Percentiles rank a stretch among this genome's conserved stretches.
Conservation (phyloP, 1,140 invertebrate species). For the Sitobion miscanthi region DNA sequence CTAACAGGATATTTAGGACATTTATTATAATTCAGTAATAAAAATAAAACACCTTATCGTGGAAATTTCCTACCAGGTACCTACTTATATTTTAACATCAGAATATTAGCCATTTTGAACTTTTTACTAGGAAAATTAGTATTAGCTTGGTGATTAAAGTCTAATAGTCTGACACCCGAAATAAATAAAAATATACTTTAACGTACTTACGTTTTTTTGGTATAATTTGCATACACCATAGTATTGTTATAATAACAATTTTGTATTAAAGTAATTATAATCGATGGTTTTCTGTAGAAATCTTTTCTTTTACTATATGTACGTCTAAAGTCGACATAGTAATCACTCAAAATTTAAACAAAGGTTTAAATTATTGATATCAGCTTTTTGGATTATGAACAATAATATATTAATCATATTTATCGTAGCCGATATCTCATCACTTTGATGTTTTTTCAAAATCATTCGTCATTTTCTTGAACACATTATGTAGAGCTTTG, state of each 20-base stretch:
- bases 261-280: neutral
- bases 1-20: too few species aligned
- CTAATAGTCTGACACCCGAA: too few species aligned
- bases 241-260: neutral
- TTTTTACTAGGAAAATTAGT: too few species aligned
- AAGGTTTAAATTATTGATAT: neutral
- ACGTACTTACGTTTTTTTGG: too few species aligned
- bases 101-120: too few species aligned
- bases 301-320: too few species aligned
- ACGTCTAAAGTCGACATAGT: neutral
- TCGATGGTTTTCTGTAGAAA: neutral
- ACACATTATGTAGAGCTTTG: neutral
- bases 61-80: too few species aligned
- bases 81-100: too few species aligned
- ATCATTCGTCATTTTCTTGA: neutral
- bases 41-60: too few species aligned
- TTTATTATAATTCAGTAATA: too few species aligned
- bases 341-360: neutral
- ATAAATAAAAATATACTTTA: too few species aligned
- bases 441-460: neutral
- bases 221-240: neutral
- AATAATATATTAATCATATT: neutral
- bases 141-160: too few species aligned
- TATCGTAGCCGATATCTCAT: neutral
- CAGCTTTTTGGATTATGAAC: neutral